Conservation (phyloP, 2,797 vertebrate species). For the Buphagus erythrorhynchus region DNA sequence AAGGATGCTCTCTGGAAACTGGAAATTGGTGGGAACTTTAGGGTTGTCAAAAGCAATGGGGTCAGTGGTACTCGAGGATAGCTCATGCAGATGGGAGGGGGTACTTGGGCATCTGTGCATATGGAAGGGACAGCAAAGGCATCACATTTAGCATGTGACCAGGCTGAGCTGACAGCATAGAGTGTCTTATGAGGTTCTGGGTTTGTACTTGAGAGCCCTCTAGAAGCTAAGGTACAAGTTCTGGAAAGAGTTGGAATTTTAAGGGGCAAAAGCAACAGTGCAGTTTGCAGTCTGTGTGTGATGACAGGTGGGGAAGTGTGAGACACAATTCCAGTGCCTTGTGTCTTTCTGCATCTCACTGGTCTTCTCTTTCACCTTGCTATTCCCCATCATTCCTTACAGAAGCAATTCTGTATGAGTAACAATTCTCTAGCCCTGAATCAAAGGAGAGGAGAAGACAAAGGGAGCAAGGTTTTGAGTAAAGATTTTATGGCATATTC, state of each 20-base stretch:
- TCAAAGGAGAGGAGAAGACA: not conserved
- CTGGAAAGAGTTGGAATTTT: not conserved
- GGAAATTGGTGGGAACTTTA: conserved; percentile 81
- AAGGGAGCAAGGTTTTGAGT: not conserved
- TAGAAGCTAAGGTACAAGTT: not conserved
- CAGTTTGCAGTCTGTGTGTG: not conserved
- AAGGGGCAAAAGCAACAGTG: not conserved
- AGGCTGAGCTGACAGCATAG: not conserved
- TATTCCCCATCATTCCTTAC: not conserved
- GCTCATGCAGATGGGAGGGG: not conserved
- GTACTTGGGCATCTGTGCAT: not conserved
- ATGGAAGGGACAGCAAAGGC: not conserved
- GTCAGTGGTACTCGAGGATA: not conserved
- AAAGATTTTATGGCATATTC: not conserved
- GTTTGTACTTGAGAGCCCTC: not conserved
- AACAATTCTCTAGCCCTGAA: not conserved
- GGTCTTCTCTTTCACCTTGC: not conserved
- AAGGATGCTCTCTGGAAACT: conserved; percentile 86
- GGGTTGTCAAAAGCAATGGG: not conserved
- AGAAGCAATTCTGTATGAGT: not conserved
- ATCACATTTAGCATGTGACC: not conserved
- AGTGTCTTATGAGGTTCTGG: not conserved
- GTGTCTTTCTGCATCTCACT: not conserved
- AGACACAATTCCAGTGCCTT: not conserved
- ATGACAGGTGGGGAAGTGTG: not conserved